phyloP scores from a whole-genome alignment of 2,888 invertebrate genomes.

The Orthosia gothica region DNA sequence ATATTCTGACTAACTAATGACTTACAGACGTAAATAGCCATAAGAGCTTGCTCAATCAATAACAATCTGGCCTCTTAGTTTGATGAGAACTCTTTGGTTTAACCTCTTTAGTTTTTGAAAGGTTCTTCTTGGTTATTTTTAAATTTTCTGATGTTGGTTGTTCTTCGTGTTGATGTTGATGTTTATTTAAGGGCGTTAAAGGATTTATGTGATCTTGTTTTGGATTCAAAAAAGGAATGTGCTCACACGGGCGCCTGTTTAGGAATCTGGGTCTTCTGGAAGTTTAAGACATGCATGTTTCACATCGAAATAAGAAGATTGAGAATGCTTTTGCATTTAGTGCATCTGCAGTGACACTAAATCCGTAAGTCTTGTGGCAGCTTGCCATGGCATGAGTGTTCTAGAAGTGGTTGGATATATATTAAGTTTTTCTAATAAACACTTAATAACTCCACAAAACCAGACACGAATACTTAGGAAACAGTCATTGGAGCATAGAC shows the following conservation, averaged over 20 bases:
- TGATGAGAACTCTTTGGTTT: slow-evolving; percentile 46
- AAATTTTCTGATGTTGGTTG: slow-evolving; percentile 39
- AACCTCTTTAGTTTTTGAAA: slow-evolving; percentile 40
- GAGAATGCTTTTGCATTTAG: not conserved
- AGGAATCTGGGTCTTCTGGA: slow-evolving; percentile 7
- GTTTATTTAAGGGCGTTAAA: slow-evolving; percentile 44
- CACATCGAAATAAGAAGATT: not conserved
- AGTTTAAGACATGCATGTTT: slow-evolving; percentile 12
- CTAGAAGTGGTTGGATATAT: not conserved
- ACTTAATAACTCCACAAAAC: slow-evolving; percentile 2
- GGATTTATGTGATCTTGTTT: slow-evolving; percentile 47
- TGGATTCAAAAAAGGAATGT: slow-evolving; percentile 21
- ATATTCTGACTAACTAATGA: slow-evolving; percentile 70
- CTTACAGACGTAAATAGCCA: slow-evolving; percentile 65
- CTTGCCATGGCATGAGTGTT: not conserved
- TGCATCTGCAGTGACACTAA: not conserved
- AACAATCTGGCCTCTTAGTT: slow-evolving; percentile 35
- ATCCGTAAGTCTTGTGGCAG: not conserved
- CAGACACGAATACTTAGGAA: slow-evolving; percentile 22
- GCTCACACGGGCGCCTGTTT: not conserved
- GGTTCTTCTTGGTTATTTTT: slow-evolving; percentile 35
- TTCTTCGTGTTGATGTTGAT: slow-evolving; percentile 33
- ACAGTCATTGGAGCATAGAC: slow-evolving; percentile 31
- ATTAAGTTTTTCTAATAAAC: not conserved
- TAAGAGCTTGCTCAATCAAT: slow-evolving; percentile 58